A percentile compares a stretch with the other conserved stretches of the same genome.
Conservation (phyloP, 1,140 invertebrate genomes). For the Chironomus striatipennis region DNA sequence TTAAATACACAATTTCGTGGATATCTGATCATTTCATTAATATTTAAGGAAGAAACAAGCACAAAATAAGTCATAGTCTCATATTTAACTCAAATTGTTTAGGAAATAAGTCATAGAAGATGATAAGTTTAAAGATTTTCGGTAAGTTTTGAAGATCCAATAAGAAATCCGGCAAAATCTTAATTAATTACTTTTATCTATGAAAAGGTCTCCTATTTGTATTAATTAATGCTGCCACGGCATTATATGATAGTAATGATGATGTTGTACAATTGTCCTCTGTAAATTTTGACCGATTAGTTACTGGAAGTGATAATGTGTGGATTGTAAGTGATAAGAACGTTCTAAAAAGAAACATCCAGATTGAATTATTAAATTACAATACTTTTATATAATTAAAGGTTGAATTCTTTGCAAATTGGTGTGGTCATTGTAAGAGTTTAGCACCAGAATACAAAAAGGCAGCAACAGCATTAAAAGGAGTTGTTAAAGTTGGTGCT, state of each 20-base stretch:
- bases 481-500: slow-evolving; percentile 87
- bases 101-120: not conserved
- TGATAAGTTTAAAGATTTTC: slow-evolving; percentile 16
- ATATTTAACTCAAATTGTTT: not conserved
- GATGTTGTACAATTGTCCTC: slow-evolving; percentile 88
- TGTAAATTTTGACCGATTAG: slow-evolving; percentile 80
- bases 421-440: slow-evolving; percentile 60
- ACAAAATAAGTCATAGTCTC: not conserved
- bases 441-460: slow-evolving; percentile 83
- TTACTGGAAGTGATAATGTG: slow-evolving; percentile 73
- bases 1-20: not conserved
- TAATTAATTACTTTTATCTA: not conserved
- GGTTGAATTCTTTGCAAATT: slow-evolving; percentile 33
- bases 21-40: not conserved
- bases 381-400: not conserved
- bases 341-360: not conserved
- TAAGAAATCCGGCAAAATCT: not conserved
- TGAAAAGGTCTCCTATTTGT: not conserved
- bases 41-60: not conserved
- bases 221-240: slow-evolving; percentile 39
- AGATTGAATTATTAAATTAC: not conserved
- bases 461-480: slow-evolving; percentile 80
- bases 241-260: slow-evolving; percentile 68
- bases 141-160: not conserved
- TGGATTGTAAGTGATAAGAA: slow-evolving; percentile 62